Evolutionary conservation across 2,797 vertebrate genomes (phyloP).

Genomic region (Diceros bicornis): DNA sequence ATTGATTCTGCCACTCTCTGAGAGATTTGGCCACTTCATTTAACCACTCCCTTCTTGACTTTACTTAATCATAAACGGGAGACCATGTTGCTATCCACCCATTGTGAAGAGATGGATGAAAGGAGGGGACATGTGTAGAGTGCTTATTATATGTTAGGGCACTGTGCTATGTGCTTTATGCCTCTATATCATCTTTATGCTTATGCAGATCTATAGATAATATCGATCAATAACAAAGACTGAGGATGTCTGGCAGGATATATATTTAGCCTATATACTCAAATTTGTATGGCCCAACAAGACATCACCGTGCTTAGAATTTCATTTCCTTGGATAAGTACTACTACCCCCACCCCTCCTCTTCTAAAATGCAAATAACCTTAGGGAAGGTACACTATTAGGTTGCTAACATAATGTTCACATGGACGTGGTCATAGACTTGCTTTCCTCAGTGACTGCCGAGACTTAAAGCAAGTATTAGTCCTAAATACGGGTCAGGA

Average conservation of each 20-base stretch:
- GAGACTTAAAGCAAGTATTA: background rate
- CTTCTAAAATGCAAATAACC: slow-evolving; percentile 30
- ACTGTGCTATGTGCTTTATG: background rate
- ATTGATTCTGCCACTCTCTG: background rate
- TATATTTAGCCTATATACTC: background rate
- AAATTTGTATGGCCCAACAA: background rate
- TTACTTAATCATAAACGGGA: background rate
- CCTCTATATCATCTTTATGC: background rate
- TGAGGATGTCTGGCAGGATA: background rate
- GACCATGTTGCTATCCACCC: background rate
- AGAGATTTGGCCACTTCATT: background rate
- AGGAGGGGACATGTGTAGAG: background rate
- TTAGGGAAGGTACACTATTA: background rate
- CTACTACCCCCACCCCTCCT: background rate
- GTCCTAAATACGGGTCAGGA: background rate
- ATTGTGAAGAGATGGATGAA: background rate
- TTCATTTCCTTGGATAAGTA: background rate
- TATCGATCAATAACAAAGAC: background rate
- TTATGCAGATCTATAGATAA: background rate
- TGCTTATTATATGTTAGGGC: background rate
- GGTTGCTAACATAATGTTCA: background rate
- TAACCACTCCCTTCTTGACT: background rate
- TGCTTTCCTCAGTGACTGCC: background rate
- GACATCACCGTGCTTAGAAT: background rate
- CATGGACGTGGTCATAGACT: background rate